Base-by-base conservation (phyloP, 2,888 invertebrate genomes). In the Meloe dianella region DNA sequence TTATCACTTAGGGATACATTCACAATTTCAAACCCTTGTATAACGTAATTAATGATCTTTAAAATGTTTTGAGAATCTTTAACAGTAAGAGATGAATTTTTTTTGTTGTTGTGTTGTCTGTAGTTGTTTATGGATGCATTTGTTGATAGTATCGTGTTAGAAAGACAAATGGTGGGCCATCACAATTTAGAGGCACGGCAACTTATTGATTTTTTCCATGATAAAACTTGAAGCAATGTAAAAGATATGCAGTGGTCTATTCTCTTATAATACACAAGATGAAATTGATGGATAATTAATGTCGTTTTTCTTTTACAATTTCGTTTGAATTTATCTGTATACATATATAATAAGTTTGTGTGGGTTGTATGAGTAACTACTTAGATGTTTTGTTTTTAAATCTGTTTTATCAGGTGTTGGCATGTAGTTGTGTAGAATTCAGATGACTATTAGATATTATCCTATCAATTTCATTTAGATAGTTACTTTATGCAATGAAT, bases 121-220 rank as follows among this genome's bases (percentile, higher is more conserved):
- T 8, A 47, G 9, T 20, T 47, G 47, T 47, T 20, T 47, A 20
- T 47, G 20, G 20, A 20, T 47, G 47, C 47, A 47, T 47, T 12
- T n/a, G 32, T 35, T 35, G 58, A 58, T 69, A 64, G 64, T 69
- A 67, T 61, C 67, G 74, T 75, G 74, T 77, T 78, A 77, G 77
- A 76, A 79, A 80, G 80, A 80, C 79, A 79, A 80, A 80, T 80
- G 80, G 76, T 75, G 73, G 76, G 75, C 76, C 74, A 74, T 72
- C 68, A 72, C 73, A 70, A 77, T 78, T 79, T 77, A 80, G 76
- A 78, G 78, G 78, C 77, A 76, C 71, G 78, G 77, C 76, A 72
- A 76, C 74, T 76, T 79, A 79, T 79, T 75, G 79, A 79, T 78
- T 77, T 71, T 74, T 74, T 67, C 70, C 41, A 69, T 73, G 79